Base-by-base conservation (phyloP, 2,888 invertebrate species). In the Drosophila atripex region DNA sequence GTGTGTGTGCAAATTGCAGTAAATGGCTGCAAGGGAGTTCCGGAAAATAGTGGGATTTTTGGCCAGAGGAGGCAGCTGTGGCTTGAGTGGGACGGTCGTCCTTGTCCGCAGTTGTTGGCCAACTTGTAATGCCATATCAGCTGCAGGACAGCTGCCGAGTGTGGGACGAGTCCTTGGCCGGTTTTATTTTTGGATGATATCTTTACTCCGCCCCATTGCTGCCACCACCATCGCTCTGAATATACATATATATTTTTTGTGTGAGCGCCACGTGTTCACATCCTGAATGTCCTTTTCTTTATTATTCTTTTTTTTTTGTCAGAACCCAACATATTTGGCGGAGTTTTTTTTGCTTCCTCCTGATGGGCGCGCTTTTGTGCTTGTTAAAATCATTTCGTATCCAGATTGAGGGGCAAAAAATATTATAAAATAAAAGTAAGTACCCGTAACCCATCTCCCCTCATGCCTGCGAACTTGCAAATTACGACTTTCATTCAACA, bases 111-210 rank as follows among this genome's bases (percentile, higher is more conserved):
- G 71, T 73, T 71, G 78, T 80, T 80, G 86, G 75, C 78, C 80
- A 80, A 66, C 66, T 65, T 84, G 82, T 84, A 84, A 80, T 75
- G 69, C 78, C 82, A 76, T 84, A 80, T 86, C 87, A 86, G 73
- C 78, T 73, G 49, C 73, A 51, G 84, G 70, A 75, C 84, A 80
- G 80, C 57, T 61, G 25, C 32, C 21, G 46, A 38, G 46, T 51
- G 64, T 25, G 53, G 65, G 18, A 23, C 28, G 25, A 41, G 56
- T 47, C 65, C 58, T 41, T 58, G 63, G n/a, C 66, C 53, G 56
- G 35, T 54, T 51, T 68, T 23, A 50, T 72, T 71, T 71, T 77
- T 25, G 32, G 43, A 35, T 60, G 70, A 52, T 68, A 59, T 68
- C 71, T 50, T 70, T 51, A 59, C 71, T 52, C 39, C 16, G 8